Evolutionary conservation across 2,797 vertebrate genomes (phyloP), one percentile per base, ranked within the genome.

Genomic region (Chelonia mydas): DNA sequence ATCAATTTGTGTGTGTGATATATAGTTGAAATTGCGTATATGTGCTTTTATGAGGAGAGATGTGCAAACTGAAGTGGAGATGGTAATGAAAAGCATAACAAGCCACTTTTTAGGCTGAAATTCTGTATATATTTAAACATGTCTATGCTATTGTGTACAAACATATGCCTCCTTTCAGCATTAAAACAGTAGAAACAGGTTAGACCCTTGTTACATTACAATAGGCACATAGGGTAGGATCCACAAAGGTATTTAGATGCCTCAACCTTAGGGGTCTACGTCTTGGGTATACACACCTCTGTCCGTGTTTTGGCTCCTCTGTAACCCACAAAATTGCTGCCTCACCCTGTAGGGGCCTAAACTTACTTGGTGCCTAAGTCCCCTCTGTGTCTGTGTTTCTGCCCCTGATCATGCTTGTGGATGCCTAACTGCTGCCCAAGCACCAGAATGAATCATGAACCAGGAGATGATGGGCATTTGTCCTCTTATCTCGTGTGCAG

Each of bases 121-220:
- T 84, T 92, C 45, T 45, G 87, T 95, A 92, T 95, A 92, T 93
- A 97, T 95, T 96, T 92, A 86, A 95, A 82, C 28, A 90, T 45
- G 82, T 12, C 15, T 86, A 11, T 83, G 65, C 88, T 92, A 90
- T 92, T 31, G 80, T 84, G 51, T 51, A 87, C 6, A 13, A 47
- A 83, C 95, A 93, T 31, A 55, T 1, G 3, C 85, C 25, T 91
- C 53, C 93, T 96, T 94, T 80, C 88, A 93, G 78, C 11, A 37
- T 15, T 28, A 83, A 86, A 74, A 68, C 54, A 94, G 93, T 49
- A 51, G 65, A 74, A 0, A 3, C 2, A 37, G 5, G 19, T 86
- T 17, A 90, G 86, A 83, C 89, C 1, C 5, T 84, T 19, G 5
- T 37, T 72, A 72, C 21, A 21, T 16, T 37, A 37, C 21, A 23